Evolutionary conservation across 2,888 invertebrate species (phyloP), one percentile per base, ranked within the genome.

Genomic region (Leuctra nigra): DNA sequence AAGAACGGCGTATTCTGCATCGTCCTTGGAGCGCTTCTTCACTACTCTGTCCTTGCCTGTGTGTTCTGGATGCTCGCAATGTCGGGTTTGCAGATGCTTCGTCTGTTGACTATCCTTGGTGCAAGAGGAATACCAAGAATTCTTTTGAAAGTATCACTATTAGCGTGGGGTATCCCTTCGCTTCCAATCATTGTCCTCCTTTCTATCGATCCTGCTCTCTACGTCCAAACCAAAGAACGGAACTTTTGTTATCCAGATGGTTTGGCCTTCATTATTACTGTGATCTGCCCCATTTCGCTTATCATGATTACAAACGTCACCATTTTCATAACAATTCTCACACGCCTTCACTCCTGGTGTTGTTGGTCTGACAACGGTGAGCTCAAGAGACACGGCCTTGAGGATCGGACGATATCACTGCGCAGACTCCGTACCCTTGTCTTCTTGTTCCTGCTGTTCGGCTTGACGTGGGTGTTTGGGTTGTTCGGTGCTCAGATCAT

Each of bases 61-160:
- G n/a, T n/a, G n/a, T n/a, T n/a, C n/a, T n/a, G n/a, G n/a, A n/a
- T n/a, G n/a, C n/a, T n/a, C n/a, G n/a, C n/a, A n/a, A n/a, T n/a
- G n/a, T n/a, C n/a, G 82, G 38, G 63, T 52, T 70, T 85, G 56
- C 85, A 85, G 68, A 86, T 84, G 67, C 75, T 83, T 55, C 75
- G 82, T 50, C 84, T 84, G 64, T 86, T 86, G 1, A 76, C 79
- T 58, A 82, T 85, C 1, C 72, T 85, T 50, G 83, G 83, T 3
- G 75, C 78, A 14, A 76, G 71, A 11, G 71, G 79, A 36, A 80
- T 81, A 4, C 75, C 77, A 0, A 73, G 79, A 60, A 85, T 83
- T 66, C 79, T 83, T 66, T 67, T 80, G 4, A 83, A 84, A 66
- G 77, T 81, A 14, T 77, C 80, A 1, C 46, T 81, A 0, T 69